Evolutionary conservation across 2,888 invertebrate genomes (phyloP), one percentile per base, ranked within the genome.

Genomic region (Cryptophagus acutangulus): DNA sequence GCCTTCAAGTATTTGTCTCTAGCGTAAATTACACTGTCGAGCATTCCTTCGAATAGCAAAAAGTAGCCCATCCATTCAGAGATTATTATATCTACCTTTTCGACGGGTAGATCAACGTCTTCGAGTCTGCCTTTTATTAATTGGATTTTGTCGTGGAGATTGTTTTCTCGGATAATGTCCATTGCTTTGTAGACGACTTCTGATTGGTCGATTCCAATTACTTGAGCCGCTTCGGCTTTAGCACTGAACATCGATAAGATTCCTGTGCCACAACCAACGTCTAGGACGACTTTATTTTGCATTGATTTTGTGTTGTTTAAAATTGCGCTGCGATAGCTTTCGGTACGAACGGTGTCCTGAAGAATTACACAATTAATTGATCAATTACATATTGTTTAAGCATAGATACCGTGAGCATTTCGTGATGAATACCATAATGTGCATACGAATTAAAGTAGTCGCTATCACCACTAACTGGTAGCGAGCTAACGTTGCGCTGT

Each of bases 21-120:
- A 0, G 92, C 91, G 67, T 85, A 86, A 48, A 97, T 81, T 8
- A 96, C 84, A 63, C 91, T 90, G 62, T 95, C 94, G 43, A 96
- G 66, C 96, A 97, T 97, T 30, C 92, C 94, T 73, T 97, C 96
- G 67, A 91, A 96, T 1, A 96, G 71, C 26, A 97, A 73, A 66
- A 96, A 95, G 67, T 97, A 97, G 1, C 96, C 96, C 96, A 97
- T 97, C 94, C 95, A 97, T 68, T 97, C 96, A 0, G 95, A 95
- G 2, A 97, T 82, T 51, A 97, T 90, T 3, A 94, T 80, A 66
- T 97, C 95, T 24, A 87, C 86, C 68, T 86, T 82, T 39, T 84
- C 80, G 24, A 76, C 73, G 1, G 87, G 86, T 33, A 92, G 67
- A 37, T 76, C 72, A 2, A 87, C 84, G 52, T 91, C 85, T 68